phyloP scores from a whole-genome alignment of 2,797 vertebrate genomes.

The Naso thynnoides region DNA sequence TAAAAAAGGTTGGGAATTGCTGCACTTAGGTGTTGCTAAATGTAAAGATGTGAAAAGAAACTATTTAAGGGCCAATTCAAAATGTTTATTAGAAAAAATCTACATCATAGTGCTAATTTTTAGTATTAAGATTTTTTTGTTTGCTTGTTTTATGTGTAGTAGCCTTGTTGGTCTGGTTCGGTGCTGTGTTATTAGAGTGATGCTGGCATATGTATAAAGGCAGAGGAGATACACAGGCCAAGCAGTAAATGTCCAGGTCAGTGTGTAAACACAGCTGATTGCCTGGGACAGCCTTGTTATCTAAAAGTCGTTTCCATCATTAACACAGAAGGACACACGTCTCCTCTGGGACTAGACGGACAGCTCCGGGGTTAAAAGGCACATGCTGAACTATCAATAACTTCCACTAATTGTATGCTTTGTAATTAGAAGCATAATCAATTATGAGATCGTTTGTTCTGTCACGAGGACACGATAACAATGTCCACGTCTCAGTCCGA shows the following conservation, averaged over 20 bases:
- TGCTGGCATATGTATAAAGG: slow-evolving; percentile 49
- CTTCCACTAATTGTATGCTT: slow-evolving; percentile 86
- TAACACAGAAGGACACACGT: slow-evolving; percentile 85
- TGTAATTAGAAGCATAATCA: slow-evolving; percentile 88
- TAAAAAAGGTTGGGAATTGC: neutral
- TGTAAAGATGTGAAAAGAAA: slow-evolving; percentile 16
- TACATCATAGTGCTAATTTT: slow-evolving; percentile 3
- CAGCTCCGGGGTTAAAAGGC: slow-evolving; percentile 85
- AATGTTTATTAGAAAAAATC: slow-evolving; percentile 8
- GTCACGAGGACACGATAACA: slow-evolving; percentile 54
- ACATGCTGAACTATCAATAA: slow-evolving; percentile 88
- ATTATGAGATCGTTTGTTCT: slow-evolving; percentile 81
- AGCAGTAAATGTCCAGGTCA: slow-evolving; percentile 77
- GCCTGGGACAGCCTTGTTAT: slow-evolving; percentile 82
- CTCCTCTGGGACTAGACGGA: slow-evolving; percentile 84
- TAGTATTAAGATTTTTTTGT: neutral
- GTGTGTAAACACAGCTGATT: slow-evolving; percentile 76
- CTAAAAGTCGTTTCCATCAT: slow-evolving; percentile 84
- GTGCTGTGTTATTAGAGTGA: slow-evolving; percentile 45
- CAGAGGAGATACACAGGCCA: slow-evolving; percentile 47
- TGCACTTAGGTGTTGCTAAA: slow-evolving; percentile 9
- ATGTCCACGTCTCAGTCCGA: slow-evolving; percentile 29
- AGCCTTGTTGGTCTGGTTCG: neutral
- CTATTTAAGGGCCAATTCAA: too few relatives aligned
- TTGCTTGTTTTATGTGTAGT: neutral